Conservation (phyloP, 1,140 invertebrate species). For the Conus betulinus region DNA sequence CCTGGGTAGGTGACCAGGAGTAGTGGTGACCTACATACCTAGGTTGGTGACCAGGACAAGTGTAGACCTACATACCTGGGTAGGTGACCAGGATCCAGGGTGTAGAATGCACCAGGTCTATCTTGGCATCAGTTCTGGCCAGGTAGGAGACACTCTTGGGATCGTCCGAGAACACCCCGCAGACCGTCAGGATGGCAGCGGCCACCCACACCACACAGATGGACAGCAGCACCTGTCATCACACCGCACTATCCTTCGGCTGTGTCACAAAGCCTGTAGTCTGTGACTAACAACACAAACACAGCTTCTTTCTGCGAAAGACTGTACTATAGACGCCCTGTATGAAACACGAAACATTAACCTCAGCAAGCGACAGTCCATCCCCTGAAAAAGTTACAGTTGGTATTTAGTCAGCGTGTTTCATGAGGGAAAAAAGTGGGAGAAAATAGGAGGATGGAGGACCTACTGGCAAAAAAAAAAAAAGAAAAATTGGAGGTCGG, state of each 20-base stretch:
- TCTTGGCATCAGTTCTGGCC: conserved; percentile 86
- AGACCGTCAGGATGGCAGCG: conserved; percentile 84
- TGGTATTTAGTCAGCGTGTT: no score
- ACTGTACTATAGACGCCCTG: no score
- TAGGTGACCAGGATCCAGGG: conserved; percentile 92
- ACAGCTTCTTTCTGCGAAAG: no score
- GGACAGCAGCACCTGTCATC: conserved; percentile 84
- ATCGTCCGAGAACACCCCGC: conserved; percentile 80
- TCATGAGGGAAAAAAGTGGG: no score
- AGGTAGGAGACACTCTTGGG: conserved; percentile 76
- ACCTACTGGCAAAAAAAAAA: background rate
- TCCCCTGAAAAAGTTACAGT: no score
- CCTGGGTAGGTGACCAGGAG: no score
- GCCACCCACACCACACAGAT: conserved; percentile 88
- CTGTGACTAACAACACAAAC: background rate
- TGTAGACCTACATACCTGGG: conserved; percentile 78
- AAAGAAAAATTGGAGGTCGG: background rate
- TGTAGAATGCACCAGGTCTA: conserved; percentile 84
- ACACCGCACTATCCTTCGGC: no score
- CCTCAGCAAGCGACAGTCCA: no score
- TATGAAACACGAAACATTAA: no score
- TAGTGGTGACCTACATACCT: background rate
- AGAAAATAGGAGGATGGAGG: background rate
- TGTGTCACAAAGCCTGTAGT: no score
- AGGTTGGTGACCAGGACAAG: no score